These are phyloP conservation scores for Cerceris ruficornis DNA, from an alignment of 2,888 invertebrate species.

Conservation along the genomic window DNA sequence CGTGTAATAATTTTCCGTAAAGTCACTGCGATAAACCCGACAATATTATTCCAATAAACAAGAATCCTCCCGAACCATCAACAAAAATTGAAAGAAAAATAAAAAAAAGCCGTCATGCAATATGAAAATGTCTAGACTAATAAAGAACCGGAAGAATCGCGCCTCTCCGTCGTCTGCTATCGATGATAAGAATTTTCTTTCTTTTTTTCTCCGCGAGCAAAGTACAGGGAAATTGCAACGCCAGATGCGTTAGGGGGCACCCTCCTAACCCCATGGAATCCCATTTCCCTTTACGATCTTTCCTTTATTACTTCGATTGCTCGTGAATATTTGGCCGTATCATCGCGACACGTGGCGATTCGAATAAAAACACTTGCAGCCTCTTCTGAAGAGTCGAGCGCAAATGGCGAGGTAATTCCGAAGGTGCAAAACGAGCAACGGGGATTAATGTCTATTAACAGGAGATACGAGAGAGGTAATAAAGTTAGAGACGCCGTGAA, in stretches of 20 bases:
- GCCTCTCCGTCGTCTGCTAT: no score
- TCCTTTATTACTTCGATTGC: slow-evolving; percentile 21
- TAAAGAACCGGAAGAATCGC: no score
- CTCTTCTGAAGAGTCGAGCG: neutral
- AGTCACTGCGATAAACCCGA: neutral
- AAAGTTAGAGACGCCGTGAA: no score
- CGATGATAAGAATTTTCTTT: no score
- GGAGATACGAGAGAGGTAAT: neutral
- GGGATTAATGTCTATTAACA: no score
- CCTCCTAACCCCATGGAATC: neutral
- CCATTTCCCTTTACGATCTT: slow-evolving; percentile 16
- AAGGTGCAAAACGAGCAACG: neutral
- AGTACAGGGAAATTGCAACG: slow-evolving; percentile 21
- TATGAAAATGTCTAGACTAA: no score
- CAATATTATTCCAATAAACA: neutral
- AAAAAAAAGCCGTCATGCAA: no score
- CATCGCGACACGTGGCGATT: neutral
- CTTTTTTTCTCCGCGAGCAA: no score
- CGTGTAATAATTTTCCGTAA: neutral
- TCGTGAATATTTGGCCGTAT: slow-evolving; percentile 7
- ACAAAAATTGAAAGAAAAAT: no score
- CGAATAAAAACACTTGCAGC: neutral
- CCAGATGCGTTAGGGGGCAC: slow-evolving; percentile 15
- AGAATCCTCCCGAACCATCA: no score
- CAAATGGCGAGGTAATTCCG: neutral